Conservation (phyloP, 1,140 invertebrate species). For the Zelostemma sp. region DNA sequence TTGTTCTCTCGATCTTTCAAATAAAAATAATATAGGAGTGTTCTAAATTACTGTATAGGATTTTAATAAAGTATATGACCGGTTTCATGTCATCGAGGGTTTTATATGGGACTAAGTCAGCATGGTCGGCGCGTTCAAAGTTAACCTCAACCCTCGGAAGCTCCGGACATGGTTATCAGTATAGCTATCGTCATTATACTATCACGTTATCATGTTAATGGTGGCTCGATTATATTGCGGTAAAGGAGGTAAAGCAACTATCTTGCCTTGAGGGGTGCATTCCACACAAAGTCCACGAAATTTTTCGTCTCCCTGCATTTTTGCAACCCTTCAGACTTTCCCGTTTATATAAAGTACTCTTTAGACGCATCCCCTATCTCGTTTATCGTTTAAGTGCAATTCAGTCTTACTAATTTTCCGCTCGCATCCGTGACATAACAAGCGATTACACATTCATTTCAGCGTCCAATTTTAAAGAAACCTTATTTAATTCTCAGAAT, state of each 20-base stretch:
- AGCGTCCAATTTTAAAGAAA: too few relatives aligned
- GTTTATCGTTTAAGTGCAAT: constrained; percentile 24
- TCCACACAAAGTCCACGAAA: constrained; percentile 39
- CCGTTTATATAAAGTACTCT: constrained; percentile 38
- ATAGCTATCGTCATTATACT: constrained; percentile 34
- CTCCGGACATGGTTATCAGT: constrained; percentile 26
- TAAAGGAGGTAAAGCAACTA: constrained; percentile 14
- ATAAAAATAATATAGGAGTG: too few relatives aligned
- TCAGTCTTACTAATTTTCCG: constrained; percentile 33
- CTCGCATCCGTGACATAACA: too few relatives aligned
- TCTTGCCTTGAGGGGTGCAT: constrained; percentile 26
- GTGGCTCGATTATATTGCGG: constrained; percentile 24
- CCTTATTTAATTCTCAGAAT: too few relatives aligned
- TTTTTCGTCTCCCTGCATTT: constrained; percentile 38
- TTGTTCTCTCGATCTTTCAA: too few relatives aligned
- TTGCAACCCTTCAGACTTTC: constrained; percentile 32
- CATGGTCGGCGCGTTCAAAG: constrained; percentile 2
- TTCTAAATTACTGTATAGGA: too few relatives aligned
- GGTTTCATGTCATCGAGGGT: too few relatives aligned
- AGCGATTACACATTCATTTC: too few relatives aligned
- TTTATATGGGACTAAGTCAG: background rate
- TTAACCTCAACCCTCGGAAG: constrained; percentile 11
- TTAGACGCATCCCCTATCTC: constrained; percentile 44
- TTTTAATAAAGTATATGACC: too few relatives aligned
- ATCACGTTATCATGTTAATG: constrained; percentile 44